A percentile compares a stretch with the other conserved stretches of the same genome.
Evolutionary conservation across 2,113 vertebrate species (phyloP).

Genomic region (Nicator chloris): DNA sequence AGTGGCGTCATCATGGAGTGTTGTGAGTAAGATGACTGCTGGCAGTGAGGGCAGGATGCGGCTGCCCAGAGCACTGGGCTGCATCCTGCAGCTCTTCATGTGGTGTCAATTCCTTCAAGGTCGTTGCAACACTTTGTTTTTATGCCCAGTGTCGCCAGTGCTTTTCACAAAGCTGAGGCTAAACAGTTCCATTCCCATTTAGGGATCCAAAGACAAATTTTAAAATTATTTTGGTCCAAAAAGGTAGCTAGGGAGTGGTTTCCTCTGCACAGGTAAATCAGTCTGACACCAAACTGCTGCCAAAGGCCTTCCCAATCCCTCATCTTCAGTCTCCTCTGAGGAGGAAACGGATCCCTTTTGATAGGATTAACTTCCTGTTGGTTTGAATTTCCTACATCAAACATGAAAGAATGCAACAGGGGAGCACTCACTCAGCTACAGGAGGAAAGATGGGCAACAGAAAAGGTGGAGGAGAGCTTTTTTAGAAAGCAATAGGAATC

Average conservation of each 20-base stretch:
- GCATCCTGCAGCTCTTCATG: not conserved
- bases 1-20: not conserved
- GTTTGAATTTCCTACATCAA: not conserved
- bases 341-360: not conserved
- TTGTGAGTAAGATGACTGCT: not conserved
- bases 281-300: not conserved
- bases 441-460: not conserved
- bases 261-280: not conserved
- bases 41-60: not conserved
- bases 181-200: not conserved
- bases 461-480: not conserved
- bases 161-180: not conserved
- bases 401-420: not conserved
- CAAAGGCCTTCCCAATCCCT: not conserved
- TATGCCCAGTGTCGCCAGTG: not conserved
- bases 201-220: not conserved
- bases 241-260: not conserved
- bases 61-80: accelerated
- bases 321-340: not conserved
- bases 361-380: not conserved
- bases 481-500: not conserved
- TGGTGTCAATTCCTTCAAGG: not conserved
- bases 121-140: not conserved
- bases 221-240: not conserved
- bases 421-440: not conserved